Evolutionary conservation across 2,797 vertebrate genomes (phyloP).

Genomic region (Eulemur albifrons): DNA sequence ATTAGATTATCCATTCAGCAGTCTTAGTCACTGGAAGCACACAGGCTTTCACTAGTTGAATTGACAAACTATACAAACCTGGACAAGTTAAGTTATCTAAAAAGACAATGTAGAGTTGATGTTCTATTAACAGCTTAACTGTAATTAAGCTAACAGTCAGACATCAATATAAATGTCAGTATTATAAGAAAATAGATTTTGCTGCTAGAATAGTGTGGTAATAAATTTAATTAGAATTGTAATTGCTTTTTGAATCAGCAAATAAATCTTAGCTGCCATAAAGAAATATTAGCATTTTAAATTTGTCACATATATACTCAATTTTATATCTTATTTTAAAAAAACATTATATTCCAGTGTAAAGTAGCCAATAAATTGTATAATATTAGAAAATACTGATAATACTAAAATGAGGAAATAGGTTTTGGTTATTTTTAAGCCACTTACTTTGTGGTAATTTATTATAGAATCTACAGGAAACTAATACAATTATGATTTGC

Average conservation of each 20-base stretch:
- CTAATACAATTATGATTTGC: background rate
- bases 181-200: conserved; percentile 49
- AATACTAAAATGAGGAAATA: background rate
- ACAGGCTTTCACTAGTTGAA: background rate
- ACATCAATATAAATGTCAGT: conserved; percentile 60
- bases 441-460: background rate
- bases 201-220: background rate
- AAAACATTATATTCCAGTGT: background rate
- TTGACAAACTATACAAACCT: background rate
- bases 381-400: background rate
- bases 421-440: background rate
- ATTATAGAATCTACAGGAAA: background rate
- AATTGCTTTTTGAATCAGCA: conserved; percentile 59
- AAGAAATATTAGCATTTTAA: conserved; percentile 47
- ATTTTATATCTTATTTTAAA: background rate
- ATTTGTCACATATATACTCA: background rate
- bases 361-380: background rate
- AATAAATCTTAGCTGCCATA: background rate
- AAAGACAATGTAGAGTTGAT: conserved; percentile 25
- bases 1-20: conserved; percentile 46
- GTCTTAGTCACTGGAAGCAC: background rate
- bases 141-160: conserved; percentile 57
- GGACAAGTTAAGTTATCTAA: background rate
- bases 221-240: conserved; percentile 59
- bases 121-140: conserved; percentile 38